phyloP scores from a whole-genome alignment of 2,888 invertebrate species.

The Eucera pruinosa region DNA sequence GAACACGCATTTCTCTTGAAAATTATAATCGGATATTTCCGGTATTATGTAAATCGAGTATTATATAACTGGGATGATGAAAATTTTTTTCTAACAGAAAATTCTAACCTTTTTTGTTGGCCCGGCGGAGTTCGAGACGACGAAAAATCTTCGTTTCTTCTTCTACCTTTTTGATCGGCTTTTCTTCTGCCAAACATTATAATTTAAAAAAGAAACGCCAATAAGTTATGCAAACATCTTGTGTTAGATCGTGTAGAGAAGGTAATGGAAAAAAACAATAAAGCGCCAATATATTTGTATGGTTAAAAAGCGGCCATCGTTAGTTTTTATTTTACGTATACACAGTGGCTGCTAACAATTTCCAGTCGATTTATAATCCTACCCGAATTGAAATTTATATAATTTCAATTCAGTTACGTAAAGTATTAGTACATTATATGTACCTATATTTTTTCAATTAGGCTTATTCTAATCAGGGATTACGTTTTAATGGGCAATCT shows the following conservation, averaged over 20 bases:
- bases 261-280: too few species aligned
- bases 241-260: too few species aligned
- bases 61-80: slow-evolving; percentile 8
- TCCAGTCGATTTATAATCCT: too few species aligned
- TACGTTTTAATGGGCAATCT: too few species aligned
- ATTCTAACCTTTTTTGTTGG: slow-evolving; percentile 19
- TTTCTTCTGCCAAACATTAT: slow-evolving; percentile 24
- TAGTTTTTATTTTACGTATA: slow-evolving; percentile 7
- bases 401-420: too few species aligned
- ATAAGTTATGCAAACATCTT: slow-evolving; percentile 4
- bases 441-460: too few species aligned
- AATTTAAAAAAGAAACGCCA: neutral
- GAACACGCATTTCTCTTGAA: neutral
- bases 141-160: neutral
- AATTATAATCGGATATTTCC: slow-evolving; percentile 3
- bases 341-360: too few species aligned
- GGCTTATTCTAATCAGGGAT: too few species aligned
- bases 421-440: too few species aligned
- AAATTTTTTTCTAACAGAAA: neutral
- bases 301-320: neutral
- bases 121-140: neutral
- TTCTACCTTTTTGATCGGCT: slow-evolving; percentile 4
- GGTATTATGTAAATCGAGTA: neutral
- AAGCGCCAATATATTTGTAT: too few species aligned
- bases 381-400: too few species aligned